phyloP scores from a whole-genome alignment of 2,113 vertebrate species.

The Chloropsis cyanopogon region DNA sequence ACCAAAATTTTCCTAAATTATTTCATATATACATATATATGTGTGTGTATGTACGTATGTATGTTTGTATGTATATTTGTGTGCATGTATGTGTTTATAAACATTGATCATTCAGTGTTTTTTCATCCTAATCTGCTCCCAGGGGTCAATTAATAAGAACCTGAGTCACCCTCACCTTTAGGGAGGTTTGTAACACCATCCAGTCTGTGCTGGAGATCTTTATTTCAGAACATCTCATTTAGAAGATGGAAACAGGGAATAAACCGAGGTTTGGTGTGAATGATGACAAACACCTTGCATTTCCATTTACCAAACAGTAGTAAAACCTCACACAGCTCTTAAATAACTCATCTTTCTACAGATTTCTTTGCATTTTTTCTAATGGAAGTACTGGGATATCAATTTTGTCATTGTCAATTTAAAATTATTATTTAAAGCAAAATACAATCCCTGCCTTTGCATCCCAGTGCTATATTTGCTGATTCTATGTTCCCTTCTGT shows the following conservation, averaged over 20 bases:
- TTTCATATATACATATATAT: too few species aligned
- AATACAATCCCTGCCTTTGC: neutral
- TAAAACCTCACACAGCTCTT: neutral
- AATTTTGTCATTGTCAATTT: neutral
- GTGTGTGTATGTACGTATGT: too few species aligned
- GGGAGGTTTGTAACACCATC: neutral
- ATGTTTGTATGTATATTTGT: too few species aligned
- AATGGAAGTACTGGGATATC: neutral
- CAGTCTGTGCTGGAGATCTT: neutral
- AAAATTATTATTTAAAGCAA: neutral
- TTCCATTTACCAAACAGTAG: neutral
- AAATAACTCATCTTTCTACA: neutral
- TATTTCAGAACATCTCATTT: neutral
- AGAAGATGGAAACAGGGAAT: neutral
- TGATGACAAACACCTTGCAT: neutral
- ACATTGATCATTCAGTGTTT: rapidly evolving
- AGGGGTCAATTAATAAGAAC: neutral
- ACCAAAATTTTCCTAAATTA: neutral
- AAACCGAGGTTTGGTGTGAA: neutral
- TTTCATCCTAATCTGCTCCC: neutral
- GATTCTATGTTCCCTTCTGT: neutral
- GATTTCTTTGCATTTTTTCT: neutral
- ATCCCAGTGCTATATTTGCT: neutral
- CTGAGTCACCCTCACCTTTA: neutral
- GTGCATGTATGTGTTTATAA: neutral